Base-by-base conservation (phyloP, 2,797 vertebrate species). In the Lophotriccus pileatus region DNA sequence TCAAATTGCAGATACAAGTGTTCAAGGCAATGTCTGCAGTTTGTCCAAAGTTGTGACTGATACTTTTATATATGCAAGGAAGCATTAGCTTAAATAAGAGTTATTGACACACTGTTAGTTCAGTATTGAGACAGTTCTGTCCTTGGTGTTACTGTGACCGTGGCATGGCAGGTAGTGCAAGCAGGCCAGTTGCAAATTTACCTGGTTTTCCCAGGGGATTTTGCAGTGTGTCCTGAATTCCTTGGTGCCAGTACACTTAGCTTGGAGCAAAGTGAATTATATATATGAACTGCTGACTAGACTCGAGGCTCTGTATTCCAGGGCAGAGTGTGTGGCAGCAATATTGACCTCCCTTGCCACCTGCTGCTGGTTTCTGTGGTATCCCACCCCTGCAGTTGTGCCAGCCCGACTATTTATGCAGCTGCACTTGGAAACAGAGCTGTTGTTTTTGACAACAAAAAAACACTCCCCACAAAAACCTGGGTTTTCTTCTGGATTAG, bases 341-440 rank as follows among this genome's bases (percentile, higher is more conserved):
- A 2, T 22, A 36, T 2, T 19, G 3, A 34, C 74, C 87, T 89
- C 14, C 70, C 47, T 9, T 94, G 89, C 67, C 89, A 87, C 84
- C 89, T 89, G 91, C 78, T 87, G 87, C 89, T 96, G 92, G 47
- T 83, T 94, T 46, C 67, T 94, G 89, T 77, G 92, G 52, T 37
- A 10, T 76, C 82, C 70, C 84, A 82, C 20, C 84, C 89, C 63
- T 67, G 68, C 78, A 50, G 0, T 7, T 50, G 66, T 87, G 86
- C 84, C 90, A 87, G 78, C 78, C 50, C 36, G n/a, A 24, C 16
- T 37, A 46, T 73, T 92, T 59, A 18, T 82, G 84, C 74, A 94
- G 70, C 86, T 95, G 74, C 39, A 7, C 25, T 59, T 79, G 84
- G 70, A 78, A 88, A 59, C 21, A 55, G 23, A 89, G 52, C 21